These are phyloP conservation scores for Perizoma flavofasciatum DNA, from an alignment of 2,888 invertebrate genomes.

Conservation along the genomic window DNA sequence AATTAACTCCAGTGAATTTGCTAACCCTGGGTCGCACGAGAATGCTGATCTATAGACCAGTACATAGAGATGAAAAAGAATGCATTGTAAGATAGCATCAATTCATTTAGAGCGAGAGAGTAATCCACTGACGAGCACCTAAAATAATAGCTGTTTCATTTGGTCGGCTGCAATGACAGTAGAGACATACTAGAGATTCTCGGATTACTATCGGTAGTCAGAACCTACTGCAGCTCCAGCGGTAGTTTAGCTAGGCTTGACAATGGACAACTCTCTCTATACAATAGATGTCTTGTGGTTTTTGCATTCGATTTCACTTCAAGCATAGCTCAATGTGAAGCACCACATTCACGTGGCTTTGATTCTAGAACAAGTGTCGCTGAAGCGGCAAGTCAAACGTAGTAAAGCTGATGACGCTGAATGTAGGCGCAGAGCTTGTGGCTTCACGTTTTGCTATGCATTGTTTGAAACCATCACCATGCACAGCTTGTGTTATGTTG, in stretches of 20 bases:
- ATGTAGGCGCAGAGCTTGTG: conserved; percentile 14
- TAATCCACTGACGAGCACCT: conserved; percentile 3
- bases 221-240: too few relatives aligned
- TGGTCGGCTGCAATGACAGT: too few relatives aligned
- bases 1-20: too few relatives aligned
- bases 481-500: conserved; percentile 36
- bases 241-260: too few relatives aligned
- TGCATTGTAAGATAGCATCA: conserved; percentile 1
- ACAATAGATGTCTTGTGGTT: conserved; percentile 16
- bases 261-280: conserved; percentile 12
- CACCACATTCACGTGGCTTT: conserved; percentile 23
- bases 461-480: conserved; percentile 25
- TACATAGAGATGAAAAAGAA: not conserved
- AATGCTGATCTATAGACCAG: not conserved
- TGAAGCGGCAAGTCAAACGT: not conserved
- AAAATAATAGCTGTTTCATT: too few relatives aligned
- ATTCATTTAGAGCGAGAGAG: conserved; percentile 3
- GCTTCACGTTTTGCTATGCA: conserved; percentile 31
- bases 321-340: conserved; percentile 32
- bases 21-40: too few relatives aligned
- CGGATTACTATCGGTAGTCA: too few relatives aligned
- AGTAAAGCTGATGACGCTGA: conserved; percentile 6
- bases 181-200: too few relatives aligned
- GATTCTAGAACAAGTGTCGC: not conserved
- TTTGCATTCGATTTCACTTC: conserved; percentile 21